Percentiles rank a stretch among this genome's conserved stretches.
Conservation (phyloP, 1,140 invertebrate species). For the Venustaconcha ellipsiformis region DNA sequence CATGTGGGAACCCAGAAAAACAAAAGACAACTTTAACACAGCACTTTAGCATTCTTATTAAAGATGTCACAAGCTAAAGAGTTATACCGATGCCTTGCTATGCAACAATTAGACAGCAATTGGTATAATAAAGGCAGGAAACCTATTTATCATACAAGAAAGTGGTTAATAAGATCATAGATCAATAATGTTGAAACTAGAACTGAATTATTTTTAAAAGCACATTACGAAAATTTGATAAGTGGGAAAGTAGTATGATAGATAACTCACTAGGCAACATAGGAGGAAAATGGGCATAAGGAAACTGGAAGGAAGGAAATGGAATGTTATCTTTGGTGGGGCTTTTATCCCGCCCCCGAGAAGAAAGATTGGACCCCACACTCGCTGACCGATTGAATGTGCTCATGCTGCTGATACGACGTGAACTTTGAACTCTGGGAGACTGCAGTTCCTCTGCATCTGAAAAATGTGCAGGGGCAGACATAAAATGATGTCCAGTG, state of each 20-base stretch:
- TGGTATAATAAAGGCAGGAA: too few species aligned
- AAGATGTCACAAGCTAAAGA: too few species aligned
- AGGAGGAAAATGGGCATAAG: slow-evolving; percentile 42
- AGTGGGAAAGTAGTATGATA: background rate
- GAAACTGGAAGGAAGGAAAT: slow-evolving; percentile 33
- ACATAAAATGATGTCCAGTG: too few species aligned
- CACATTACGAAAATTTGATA: background rate
- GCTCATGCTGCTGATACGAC: slow-evolving; percentile 66
- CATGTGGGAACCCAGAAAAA: too few species aligned
- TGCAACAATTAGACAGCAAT: too few species aligned
- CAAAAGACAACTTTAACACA: too few species aligned
- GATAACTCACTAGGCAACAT: slow-evolving; percentile 52
- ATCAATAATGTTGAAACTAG: too few species aligned
- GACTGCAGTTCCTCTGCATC: slow-evolving; percentile 43
- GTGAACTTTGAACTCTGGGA: slow-evolving; percentile 42
- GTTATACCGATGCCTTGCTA: too few species aligned
- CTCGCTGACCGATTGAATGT: slow-evolving; percentile 62
- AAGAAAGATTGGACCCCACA: slow-evolving; percentile 57
- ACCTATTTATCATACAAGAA: too few species aligned
- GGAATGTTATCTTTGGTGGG: slow-evolving; percentile 42
- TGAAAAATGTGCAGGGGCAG: background rate
- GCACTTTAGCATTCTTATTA: too few species aligned
- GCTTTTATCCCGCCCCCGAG: slow-evolving; percentile 31
- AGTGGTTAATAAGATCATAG: too few species aligned
- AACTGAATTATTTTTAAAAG: background rate